Base-by-base conservation (phyloP, 1,140 invertebrate genomes). In the Orius insidiosus region DNA sequence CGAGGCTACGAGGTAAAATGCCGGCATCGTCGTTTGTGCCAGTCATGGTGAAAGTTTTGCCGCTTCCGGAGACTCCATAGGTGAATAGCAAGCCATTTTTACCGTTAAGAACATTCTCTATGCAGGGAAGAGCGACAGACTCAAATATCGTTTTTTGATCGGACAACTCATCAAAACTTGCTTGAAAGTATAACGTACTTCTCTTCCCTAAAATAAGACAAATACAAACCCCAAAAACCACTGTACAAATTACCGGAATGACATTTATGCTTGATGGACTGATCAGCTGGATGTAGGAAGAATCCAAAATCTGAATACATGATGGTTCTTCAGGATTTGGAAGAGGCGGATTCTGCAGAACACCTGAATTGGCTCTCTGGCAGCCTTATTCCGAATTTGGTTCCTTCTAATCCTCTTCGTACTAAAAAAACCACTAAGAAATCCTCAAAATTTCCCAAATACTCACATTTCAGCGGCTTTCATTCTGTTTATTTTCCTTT, bases 31-130 rank as follows among this genome's bases (percentile, higher is more conserved):
- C 53, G 10, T 66, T 61, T 8, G 52, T 34, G 24, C 43, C 89
- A 7, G 80, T 88, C 82, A 98, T 93, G 1, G 92, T 97, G 57
- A 79, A 90, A 0, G 94, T 97, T 67, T 98, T 87, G 0, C 94
- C 94, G 52, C 90, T 95, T 1, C 88, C 88, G 3, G 93, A 97
- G 2, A 97, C 85, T 15, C 94, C 93, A 62, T 98, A 97, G 0
- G 90, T 88, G 59, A 97, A 96, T 5, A 98, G 62, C 14, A 94
- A 65, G 33, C 81, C 85, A 70, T 95, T 96, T 62, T 81, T 82
- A 35, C 81, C 83, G 46, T 72, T 69, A 18, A 87, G 65, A 5
- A 88, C 60, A 56, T 80, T 78, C 56, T 85, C 75, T 0, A 98
- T 77, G 2, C 98, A 63, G 1, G 92, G 90, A 37, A 82, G 66